Percentiles rank a stretch among this genome's conserved stretches.
Conservation (phyloP, 2,113 vertebrate species). For the Lota lota region DNA sequence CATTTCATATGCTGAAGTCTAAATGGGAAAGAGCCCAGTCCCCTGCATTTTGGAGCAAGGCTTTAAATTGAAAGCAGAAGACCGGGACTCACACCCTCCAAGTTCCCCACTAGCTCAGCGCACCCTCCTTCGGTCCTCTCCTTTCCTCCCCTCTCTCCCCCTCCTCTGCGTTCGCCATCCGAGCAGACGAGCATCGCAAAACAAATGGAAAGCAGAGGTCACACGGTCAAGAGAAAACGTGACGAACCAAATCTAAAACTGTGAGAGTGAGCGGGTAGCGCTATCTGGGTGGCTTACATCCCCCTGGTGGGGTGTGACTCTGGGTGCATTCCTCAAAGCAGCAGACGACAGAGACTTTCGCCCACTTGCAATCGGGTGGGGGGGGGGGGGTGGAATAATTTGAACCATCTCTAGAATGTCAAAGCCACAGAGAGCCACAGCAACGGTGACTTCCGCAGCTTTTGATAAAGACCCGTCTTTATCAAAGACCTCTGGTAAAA, state of each 20-base stretch:
- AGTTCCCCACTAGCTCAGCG: constrained; percentile 41
- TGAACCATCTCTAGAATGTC: constrained; percentile 18
- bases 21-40: constrained; percentile 24
- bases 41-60: constrained; percentile 48
- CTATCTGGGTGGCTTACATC: constrained; percentile 9
- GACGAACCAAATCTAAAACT: constrained; percentile 22
- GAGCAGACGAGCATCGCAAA: constrained; percentile 44
- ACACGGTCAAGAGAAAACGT: constrained; percentile 11
- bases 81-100: constrained; percentile 43
- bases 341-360: too few relatives aligned
- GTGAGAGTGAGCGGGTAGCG: constrained; percentile 12
- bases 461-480: too few relatives aligned
- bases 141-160: constrained; percentile 17
- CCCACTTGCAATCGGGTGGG: too few relatives aligned
- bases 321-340: too few relatives aligned
- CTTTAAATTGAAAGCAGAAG: constrained; percentile 77
- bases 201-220: constrained; percentile 44
- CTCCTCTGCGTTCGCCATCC: constrained; percentile 5
- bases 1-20: background rate
- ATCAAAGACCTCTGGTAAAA: background rate
- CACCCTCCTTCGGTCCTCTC: constrained; percentile 36
- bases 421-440: background rate
- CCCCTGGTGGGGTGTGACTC: too few relatives aligned
- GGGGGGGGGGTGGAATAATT: background rate
- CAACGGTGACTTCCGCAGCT: background rate